Conservation (phyloP, 2,113 vertebrate genomes). For the Proteles cristata region DNA sequence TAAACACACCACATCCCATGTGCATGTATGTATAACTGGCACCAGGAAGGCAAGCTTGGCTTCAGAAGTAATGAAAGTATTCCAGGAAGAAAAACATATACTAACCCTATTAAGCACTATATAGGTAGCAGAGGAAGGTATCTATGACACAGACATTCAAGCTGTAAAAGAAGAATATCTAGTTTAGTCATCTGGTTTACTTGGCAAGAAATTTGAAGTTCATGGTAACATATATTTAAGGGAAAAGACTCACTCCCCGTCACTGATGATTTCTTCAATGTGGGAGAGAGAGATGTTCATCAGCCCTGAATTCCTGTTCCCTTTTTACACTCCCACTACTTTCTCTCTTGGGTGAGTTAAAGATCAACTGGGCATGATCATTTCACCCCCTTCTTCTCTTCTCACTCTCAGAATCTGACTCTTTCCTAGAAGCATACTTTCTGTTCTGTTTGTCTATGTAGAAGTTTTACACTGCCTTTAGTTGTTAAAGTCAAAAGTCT, state of each 20-base stretch:
- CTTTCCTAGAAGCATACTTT: neutral
- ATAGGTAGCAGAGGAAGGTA: neutral
- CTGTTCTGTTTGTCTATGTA: neutral
- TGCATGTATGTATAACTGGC: neutral
- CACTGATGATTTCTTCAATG: neutral
- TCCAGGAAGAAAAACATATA: neutral
- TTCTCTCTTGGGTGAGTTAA: neutral
- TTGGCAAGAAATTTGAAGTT: neutral
- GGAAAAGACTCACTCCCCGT: neutral
- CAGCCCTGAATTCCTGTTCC: neutral
- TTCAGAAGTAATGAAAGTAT: neutral
- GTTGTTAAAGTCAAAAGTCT: neutral
- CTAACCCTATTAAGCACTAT: neutral
- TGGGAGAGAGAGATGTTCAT: rapidly evolving
- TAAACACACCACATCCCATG: neutral
- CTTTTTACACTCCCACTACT: neutral
- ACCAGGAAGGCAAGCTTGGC: neutral
- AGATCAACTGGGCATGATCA: neutral
- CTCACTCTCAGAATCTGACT: neutral
- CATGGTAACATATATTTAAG: too few species aligned
- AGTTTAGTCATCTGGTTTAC: neutral
- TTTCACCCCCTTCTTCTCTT: neutral
- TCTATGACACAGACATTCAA: neutral
- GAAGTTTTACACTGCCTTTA: neutral
- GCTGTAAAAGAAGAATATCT: neutral